Base-by-base conservation (phyloP, 2,888 invertebrate species). In the Metalampra italica region DNA sequence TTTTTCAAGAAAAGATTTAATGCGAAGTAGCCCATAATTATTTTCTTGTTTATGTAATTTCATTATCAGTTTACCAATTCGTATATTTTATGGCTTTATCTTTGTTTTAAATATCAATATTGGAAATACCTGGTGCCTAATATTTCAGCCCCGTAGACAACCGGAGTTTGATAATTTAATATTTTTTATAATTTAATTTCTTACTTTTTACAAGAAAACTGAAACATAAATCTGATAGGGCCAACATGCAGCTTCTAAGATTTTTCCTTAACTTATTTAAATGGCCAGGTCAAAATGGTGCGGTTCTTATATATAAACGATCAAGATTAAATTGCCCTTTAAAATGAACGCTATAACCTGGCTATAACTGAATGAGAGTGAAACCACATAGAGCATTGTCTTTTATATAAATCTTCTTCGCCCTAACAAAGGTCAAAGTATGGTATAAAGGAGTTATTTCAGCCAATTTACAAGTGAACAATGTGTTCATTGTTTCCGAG, bases 401-500 rank as follows among this genome's bases (percentile, higher is more conserved):
- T 54, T 59, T 3, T 30, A 8, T 36, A 36, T 36, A n/a, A 36
- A 60, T 68, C n/a, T 60, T 22, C 22, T 22, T 22, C 36, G 11
- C 36, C 36, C 1, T 36, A n/a, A 59, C 60, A 66, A 68, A 71
- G 68, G 71, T 75, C 68, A 68, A 64, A 68, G 59, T 50, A 51
- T 60, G 52, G 52, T 61, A n/a, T n/a, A n/a, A 63, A 61, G 64
- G 65, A 82, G 75, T 79, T 77, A 76, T 78, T 74, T 71, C 69
- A 71, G 71, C 66, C 75, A 83, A 77, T 85, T 82, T 79, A 73
- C 71, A 68, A 75, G 55, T 60, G 70, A 84, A 87, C 88, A 87
- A 87, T 85, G 77, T 82, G 66, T 72, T 76, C 82, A 85, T 88
- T 88, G 87, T 88, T 84, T 82, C 67, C 66, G 58, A 66, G 71